These are phyloP conservation scores for Sigmodon hispidus DNA, from an alignment of 2,113 vertebrate genomes.

Conservation along the genomic window DNA sequence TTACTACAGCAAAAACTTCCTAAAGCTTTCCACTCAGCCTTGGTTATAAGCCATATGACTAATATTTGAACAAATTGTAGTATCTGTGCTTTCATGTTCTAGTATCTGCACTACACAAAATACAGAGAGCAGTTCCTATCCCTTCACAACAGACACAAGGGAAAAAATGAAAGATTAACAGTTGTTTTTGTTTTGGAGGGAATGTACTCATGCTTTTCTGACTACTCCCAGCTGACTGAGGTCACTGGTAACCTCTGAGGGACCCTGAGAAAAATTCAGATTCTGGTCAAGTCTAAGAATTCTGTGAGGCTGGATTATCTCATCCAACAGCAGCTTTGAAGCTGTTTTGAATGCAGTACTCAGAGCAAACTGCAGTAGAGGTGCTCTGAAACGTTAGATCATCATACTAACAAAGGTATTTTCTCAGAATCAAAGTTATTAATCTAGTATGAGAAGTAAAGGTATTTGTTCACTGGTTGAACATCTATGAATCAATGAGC, in stretches of 20 bases:
- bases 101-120: background rate
- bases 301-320: too few species aligned
- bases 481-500: constrained; percentile 65
- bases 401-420: constrained; percentile 41
- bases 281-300: too few species aligned
- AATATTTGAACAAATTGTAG: constrained; percentile 56
- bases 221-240: too few species aligned
- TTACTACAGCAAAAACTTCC: background rate
- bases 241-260: too few species aligned
- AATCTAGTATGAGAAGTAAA: constrained; percentile 65
- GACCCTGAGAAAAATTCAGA: too few species aligned
- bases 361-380: too few species aligned
- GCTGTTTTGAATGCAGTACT: too few species aligned
- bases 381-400: too few species aligned
- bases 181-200: too few species aligned
- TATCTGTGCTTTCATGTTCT: constrained; percentile 31
- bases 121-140: constrained; percentile 8
- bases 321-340: too few species aligned
- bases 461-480: constrained; percentile 71
- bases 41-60: constrained; percentile 57
- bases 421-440: constrained; percentile 61
- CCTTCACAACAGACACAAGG: constrained; percentile 27
- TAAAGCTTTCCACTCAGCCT: constrained; percentile 45
- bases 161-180: constrained; percentile 69
- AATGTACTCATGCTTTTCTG: too few species aligned